A percentile compares a stretch with the other conserved stretches of the same genome.
These are phyloP conservation scores for Liparis tanakae DNA, from an alignment of 2,797 vertebrate species.

Conservation along the genomic window DNA sequence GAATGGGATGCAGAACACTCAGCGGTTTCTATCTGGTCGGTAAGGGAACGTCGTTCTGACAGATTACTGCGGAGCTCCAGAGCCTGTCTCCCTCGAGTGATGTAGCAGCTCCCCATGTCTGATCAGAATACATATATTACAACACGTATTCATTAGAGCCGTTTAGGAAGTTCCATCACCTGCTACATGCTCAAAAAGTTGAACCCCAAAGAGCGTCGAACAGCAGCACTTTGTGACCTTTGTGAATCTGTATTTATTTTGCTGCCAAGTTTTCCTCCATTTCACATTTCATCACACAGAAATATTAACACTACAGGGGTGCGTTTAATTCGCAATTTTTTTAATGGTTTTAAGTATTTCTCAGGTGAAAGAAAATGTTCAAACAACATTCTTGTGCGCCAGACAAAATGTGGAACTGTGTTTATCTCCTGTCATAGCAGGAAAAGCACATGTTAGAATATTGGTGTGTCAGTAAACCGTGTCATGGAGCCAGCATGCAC, in stretches of 20 bases:
- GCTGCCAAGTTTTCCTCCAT: neutral
- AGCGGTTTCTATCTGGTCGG: slow-evolving; percentile 75
- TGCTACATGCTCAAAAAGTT: neutral
- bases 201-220: neutral
- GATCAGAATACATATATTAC: neutral
- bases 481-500: neutral
- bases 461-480: neutral
- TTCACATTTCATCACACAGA: neutral
- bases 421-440: neutral
- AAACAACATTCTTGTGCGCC: neutral
- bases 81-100: slow-evolving; percentile 87
- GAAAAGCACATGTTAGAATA: neutral
- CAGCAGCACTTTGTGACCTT: neutral
- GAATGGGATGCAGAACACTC: slow-evolving; percentile 75
- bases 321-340: neutral
- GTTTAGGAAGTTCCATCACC: slow-evolving; percentile 4
- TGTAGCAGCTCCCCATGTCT: slow-evolving; percentile 89
- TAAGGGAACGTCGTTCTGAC: slow-evolving; percentile 87
- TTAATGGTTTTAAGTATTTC: neutral
- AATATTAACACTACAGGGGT: neutral
- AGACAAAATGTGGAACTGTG: neutral
- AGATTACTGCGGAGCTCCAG: slow-evolving; percentile 91
- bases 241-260: neutral
- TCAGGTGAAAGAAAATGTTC: neutral
- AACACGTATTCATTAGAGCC: neutral